Evolutionary conservation across 2,797 vertebrate genomes (phyloP).

Genomic region (Bucorvus abyssinicus): DNA sequence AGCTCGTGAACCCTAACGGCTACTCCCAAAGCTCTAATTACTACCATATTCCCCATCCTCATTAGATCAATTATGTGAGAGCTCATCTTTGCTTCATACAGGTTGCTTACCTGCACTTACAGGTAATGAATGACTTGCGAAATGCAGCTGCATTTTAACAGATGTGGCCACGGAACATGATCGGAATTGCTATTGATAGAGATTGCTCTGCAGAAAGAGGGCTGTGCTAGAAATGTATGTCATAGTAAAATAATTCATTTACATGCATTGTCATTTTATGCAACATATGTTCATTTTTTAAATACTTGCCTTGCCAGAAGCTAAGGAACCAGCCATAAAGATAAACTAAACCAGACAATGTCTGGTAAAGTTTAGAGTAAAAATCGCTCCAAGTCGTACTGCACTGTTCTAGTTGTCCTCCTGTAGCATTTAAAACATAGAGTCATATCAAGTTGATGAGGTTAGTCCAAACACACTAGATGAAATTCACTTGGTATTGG

Average conservation of each 20-base stretch:
- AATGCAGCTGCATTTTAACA: not conserved
- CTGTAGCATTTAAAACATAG: not conserved
- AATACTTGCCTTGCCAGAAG: conserved; percentile 74
- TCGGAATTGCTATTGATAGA: not conserved
- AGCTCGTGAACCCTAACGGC: not conserved
- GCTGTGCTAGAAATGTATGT: conserved; percentile 46
- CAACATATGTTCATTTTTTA: conserved; percentile 76
- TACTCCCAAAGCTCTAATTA: not conserved
- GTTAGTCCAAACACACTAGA: not conserved
- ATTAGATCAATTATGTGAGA: not conserved
- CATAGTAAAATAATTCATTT: conserved; percentile 68
- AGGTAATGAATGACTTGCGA: not conserved
- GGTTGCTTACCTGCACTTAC: not conserved
- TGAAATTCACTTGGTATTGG: conserved; percentile 30
- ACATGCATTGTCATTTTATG: conserved; percentile 75
- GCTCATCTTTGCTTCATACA: not conserved
- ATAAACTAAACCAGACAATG: conserved; percentile 73
- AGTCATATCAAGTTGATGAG: conserved; percentile 38
- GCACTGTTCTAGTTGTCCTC: conserved; percentile 20
- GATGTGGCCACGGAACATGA: not conserved
- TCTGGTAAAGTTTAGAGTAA: conserved; percentile 69
- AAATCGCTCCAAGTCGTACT: conserved; percentile 50
- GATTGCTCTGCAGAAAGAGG: not conserved
- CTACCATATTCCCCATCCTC: not conserved
- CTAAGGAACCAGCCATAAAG: conserved; percentile 68